Evolutionary conservation across 2,797 vertebrate genomes (phyloP), one percentile per base, ranked within the genome.

Genomic region (Manis crassicaudata): DNA sequence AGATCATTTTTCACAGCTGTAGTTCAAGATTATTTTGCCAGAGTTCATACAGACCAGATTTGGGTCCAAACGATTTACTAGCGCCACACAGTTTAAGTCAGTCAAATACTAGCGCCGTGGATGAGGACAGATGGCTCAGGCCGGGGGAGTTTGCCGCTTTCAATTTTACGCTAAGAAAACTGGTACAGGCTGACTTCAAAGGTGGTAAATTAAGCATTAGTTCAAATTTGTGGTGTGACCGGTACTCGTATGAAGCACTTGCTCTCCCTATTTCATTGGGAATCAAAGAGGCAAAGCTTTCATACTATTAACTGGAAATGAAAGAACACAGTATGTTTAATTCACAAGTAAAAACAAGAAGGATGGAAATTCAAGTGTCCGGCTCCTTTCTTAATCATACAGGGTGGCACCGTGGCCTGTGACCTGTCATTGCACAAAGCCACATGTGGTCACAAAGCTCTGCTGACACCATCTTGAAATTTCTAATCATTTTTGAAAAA

Each of bases 161-260:
- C 92, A 77, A 97, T 88, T 83, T 43, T 11, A 1, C 76, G 76
- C 92, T 96, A 68, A 70, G 89, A 97, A 87, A 37, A 97, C 70
- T 60, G 40, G 12, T 21, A 7, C 1, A 54, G 75, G 84, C 96
- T 95, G 17, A 27, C 81, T 89, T 87, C 70, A 90, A 97, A 92
- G 90, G 92, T 1, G 20, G 75, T 54, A 89, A 95, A 92, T 87
- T 46, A 94, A 70, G 56, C 65, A 82, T 93, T 76, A 84, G 56
- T 70, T 94, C 40, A 43, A 94, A 94, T 94, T 63, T 93, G 90
- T 70, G 68, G 27, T 76, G 46, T 87, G 54, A 56, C 79, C 43
- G 83, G 63, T 72, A 58, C 63, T 18, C 89, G 37, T 43, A 86
- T 29, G 56, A 82, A 87, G 14, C 12, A 35, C 37, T 35, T 54